Base-by-base conservation (phyloP, 2,888 invertebrate species). In the Lamproptera curius region DNA sequence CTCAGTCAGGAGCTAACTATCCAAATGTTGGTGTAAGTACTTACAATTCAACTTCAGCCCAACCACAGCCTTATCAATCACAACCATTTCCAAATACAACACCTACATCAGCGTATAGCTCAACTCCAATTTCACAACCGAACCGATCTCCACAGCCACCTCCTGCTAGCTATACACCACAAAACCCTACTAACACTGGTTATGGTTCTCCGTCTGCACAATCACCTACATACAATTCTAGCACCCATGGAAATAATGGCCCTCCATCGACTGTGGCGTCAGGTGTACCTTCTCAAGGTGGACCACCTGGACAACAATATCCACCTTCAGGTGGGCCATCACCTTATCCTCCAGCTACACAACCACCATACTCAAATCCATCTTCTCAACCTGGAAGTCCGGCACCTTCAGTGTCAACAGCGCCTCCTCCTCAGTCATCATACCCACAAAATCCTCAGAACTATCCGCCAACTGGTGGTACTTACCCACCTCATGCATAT, bases 171-270 rank as follows among this genome's bases (percentile, higher is more conserved):
- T 91, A 92, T 60, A 78, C 88, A 13, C 78, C 84, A 33, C 92
- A 91, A 66, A 89, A 91, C 79, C 63, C 90, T 65, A 57, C 84
- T 57, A 72, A 81, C 74, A 65, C 87, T 42, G 91, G 91, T 16
- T 92, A 91, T 72, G 90, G 91, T 1, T 89, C 92, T n/a, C 90
- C 89, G 46, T 89, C 92, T 60, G 89, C 91, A 17, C 91, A 91
- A 63, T 90, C 92, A 1, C 90, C 92, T 1, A 90, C 91, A 15
- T 89, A 90, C 46, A 92, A 92, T 45, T 91, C 92, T 52, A 90
- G 91, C 60, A 76, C 90, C 20, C 90, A 87, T 62, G 78, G 81
- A 20, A 89, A 80, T 64, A 89, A 87, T 53, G 82, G 78, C 3
- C 89, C 84, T 9, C 79, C 85, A 34, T 67, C 88, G 9, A 88